These are phyloP conservation scores for Harpalus rubripes DNA, from an alignment of 2,888 invertebrate genomes.

Conservation along the genomic window DNA sequence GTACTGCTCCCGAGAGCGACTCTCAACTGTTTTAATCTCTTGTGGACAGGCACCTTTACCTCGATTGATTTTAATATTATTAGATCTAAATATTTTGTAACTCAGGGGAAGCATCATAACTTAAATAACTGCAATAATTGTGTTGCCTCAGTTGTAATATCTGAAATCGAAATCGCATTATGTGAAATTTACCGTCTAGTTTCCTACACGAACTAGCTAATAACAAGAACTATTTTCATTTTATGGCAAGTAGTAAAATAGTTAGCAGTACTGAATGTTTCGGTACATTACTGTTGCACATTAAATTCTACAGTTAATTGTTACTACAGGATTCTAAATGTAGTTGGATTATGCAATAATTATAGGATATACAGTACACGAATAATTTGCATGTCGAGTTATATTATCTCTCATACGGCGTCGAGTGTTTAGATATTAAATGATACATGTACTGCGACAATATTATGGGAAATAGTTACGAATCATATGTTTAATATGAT, in stretches of 20 bases:
- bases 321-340: neutral
- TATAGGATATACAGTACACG: neutral
- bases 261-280: neutral
- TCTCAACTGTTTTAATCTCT: too few relatives aligned
- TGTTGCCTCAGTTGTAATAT: neutral
- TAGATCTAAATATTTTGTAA: too few relatives aligned
- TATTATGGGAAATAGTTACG: neutral
- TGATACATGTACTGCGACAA: neutral
- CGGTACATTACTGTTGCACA: neutral
- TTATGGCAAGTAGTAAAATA: neutral
- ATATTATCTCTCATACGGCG: slow-evolving; percentile 8
- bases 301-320: slow-evolving; percentile 20
- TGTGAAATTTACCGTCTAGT: neutral
- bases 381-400: slow-evolving; percentile 27
- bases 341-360: slow-evolving; percentile 36
- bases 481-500: too few relatives aligned
- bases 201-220: neutral
- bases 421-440: slow-evolving; percentile 3
- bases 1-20: too few relatives aligned
- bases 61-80: too few relatives aligned
- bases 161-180: neutral
- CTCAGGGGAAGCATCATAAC: too few relatives aligned
- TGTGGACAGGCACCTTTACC: too few relatives aligned
- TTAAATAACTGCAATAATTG: too few relatives aligned
- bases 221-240: slow-evolving; percentile 7